A percentile compares a stretch with the other conserved stretches of the same genome.
Conservation (phyloP, 2,113 vertebrate species). For the Oxyura jamaicensis region DNA sequence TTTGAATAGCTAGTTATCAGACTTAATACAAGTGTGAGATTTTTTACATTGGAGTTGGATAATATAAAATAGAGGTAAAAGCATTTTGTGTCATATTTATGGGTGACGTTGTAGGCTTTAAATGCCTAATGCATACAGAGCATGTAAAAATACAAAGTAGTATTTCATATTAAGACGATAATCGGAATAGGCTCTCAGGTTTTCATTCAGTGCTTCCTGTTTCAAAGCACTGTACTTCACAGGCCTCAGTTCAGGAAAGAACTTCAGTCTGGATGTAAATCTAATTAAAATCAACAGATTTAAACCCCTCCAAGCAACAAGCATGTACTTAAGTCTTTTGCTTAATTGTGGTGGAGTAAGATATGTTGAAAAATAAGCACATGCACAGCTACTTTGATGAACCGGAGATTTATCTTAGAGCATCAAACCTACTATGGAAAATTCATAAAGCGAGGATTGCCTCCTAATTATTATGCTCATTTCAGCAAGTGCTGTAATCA, state of each 20-base stretch:
- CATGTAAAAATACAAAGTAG: not conserved
- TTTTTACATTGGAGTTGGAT: not conserved
- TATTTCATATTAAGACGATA: constrained; percentile 6
- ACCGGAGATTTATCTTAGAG: constrained; percentile 49
- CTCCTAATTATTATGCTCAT: constrained; percentile 60
- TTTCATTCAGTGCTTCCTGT: constrained; percentile 16
- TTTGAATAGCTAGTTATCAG: not conserved
- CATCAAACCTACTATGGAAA: constrained; percentile 63
- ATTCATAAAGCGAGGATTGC: constrained; percentile 65
- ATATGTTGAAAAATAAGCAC: constrained; percentile 54
- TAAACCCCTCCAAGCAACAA: constrained; percentile 58
- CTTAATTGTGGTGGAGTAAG: constrained; percentile 61
- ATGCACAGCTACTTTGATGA: constrained; percentile 45
- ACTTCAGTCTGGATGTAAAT: constrained; percentile 51
- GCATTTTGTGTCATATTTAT: not conserved
- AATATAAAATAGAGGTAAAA: not conserved
- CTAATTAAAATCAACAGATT: constrained; percentile 66
- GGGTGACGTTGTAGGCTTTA: not conserved
- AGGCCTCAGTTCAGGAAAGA: constrained; percentile 2
- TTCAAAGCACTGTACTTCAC: constrained; percentile 31
- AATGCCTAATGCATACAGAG: not conserved
- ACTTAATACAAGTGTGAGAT: not conserved
- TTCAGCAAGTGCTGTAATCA: constrained; percentile 63
- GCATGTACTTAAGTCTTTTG: constrained; percentile 39
- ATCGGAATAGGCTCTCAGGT: not conserved